Evolutionary conservation across 2,797 vertebrate genomes (phyloP), one percentile per base, ranked within the genome.

Genomic region (Rhinella marina): DNA sequence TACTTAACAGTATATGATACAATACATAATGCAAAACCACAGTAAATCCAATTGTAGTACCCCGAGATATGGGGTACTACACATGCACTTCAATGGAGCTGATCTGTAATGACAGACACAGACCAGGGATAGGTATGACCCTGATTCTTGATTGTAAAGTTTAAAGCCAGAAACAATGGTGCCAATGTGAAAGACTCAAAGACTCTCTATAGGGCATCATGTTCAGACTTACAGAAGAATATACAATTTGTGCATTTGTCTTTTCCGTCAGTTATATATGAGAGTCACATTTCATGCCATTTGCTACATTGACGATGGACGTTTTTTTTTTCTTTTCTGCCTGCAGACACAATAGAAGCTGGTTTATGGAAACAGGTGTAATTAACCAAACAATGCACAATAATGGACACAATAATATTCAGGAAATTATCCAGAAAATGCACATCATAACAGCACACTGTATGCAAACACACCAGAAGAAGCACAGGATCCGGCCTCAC

Each of bases 371-470:
- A 75, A 48, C 10, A 72, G 68, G 32, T 50, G 72, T 29, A 75
- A 50, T 66, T 64, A 82, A 82, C 25, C 59, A 62, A 59, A 75
- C 72, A 75, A 75, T 75, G 29, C 72, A 23, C 72, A 75, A 75
- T 50, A 29, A 75, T 50, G 41, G 41, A 19, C 41, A 1, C 13
- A 57, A 57, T 79, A 57, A 75, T 75, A 75, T 75, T 50, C 21
- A 29, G 19, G 72, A 75, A 75, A 75, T 48, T 21, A 75, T 75
- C 72, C 72, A 75, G 41, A 48, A 75, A 75, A 21, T 21, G 19
- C 72, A 5, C 32, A 21, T 75, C 19, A 50, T 10, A 50, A 75
- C 23, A 48, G 10, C 32, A 8, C 9, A 12, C 1, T 50, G 72
- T n/a, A 48, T 23, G 41, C 12, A 75, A 75, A 75, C 72, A 75